Conservation (phyloP, 2,888 invertebrate species). For the Cataglyphis rosenhaueri region DNA sequence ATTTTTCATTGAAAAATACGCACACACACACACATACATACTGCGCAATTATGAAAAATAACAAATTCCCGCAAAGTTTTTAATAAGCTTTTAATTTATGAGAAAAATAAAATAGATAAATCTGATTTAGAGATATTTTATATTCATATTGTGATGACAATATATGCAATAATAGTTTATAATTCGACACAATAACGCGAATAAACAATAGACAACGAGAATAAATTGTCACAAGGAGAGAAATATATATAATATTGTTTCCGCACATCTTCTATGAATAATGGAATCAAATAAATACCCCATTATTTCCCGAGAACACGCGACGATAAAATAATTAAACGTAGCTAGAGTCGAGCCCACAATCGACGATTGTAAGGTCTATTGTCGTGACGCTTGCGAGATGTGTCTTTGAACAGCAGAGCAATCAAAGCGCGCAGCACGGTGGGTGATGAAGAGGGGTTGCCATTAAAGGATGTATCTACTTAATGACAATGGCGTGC, state of each 20-base stretch:
- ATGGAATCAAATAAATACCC: not conserved
- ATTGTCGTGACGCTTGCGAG: slow-evolving; percentile 16
- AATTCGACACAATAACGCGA: slow-evolving; percentile 7
- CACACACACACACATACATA: not conserved
- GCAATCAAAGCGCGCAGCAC: slow-evolving; percentile 66
- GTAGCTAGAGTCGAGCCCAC: not conserved
- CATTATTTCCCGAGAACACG: not conserved
- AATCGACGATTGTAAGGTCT: not conserved
- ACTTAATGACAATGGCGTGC: slow-evolving; percentile 75
- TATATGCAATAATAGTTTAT: not conserved
- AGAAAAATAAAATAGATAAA: not conserved
- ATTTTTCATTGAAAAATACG: not conserved
- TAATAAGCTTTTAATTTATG: not conserved
- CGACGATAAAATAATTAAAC: slow-evolving; percentile 20
- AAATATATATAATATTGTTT: not conserved
- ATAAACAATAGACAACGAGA: not conserved
- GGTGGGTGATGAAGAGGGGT: slow-evolving; percentile 63
- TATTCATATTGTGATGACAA: too few species aligned
- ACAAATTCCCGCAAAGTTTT: not conserved
- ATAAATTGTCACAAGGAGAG: not conserved
- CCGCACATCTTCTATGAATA: not conserved
- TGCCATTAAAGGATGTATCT: slow-evolving; percentile 76
- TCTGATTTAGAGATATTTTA: not conserved
- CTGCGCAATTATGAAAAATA: not conserved
- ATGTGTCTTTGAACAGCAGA: slow-evolving; percentile 56